A percentile compares a stretch with the other conserved stretches of the same genome.
phyloP scores from a whole-genome alignment of 2,113 vertebrate species.

The Carassius carassius region DNA sequence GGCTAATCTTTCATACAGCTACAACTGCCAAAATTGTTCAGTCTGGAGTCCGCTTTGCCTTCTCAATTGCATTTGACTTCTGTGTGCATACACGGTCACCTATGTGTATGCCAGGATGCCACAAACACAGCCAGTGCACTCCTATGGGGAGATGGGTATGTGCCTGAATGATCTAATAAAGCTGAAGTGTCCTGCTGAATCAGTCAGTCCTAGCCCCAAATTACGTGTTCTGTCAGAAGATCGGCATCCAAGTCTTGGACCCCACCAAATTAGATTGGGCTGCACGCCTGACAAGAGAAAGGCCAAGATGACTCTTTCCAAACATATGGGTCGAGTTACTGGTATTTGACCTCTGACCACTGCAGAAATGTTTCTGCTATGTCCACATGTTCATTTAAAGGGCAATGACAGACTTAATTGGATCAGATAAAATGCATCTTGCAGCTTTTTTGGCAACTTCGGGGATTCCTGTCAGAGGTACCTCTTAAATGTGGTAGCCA shows the following conservation, averaged over 20 bases:
- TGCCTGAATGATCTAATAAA: slow-evolving; percentile 56
- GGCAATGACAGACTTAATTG: slow-evolving; percentile 67
- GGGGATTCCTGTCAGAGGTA: slow-evolving; percentile 56
- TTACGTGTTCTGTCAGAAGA: slow-evolving; percentile 64
- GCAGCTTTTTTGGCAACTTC: slow-evolving; percentile 58
- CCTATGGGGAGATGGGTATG: slow-evolving; percentile 34
- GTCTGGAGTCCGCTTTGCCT: background rate
- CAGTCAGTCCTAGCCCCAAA: slow-evolving; percentile 58
- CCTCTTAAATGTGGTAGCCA: slow-evolving; percentile 51
- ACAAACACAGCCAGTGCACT: background rate
- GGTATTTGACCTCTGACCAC: slow-evolving; percentile 64
- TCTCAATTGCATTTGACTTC: slow-evolving; percentile 4
- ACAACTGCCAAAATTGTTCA: background rate
- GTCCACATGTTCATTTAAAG: slow-evolving; percentile 65
- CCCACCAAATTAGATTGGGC: slow-evolving; percentile 62
- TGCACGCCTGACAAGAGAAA: slow-evolving; percentile 50
- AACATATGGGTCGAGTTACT: slow-evolving; percentile 57
- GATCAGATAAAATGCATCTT: slow-evolving; percentile 61
- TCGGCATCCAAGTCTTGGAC: slow-evolving; percentile 56
- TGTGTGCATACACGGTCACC: slow-evolving; percentile 14
- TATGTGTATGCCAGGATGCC: slow-evolving; percentile 29
- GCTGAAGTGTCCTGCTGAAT: slow-evolving; percentile 59
- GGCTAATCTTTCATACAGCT: slow-evolving; percentile 34
- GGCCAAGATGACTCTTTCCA: slow-evolving; percentile 47
- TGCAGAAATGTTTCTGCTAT: slow-evolving; percentile 57